Conservation (phyloP, 2,888 invertebrate species). For the Noctua fimbriata region DNA sequence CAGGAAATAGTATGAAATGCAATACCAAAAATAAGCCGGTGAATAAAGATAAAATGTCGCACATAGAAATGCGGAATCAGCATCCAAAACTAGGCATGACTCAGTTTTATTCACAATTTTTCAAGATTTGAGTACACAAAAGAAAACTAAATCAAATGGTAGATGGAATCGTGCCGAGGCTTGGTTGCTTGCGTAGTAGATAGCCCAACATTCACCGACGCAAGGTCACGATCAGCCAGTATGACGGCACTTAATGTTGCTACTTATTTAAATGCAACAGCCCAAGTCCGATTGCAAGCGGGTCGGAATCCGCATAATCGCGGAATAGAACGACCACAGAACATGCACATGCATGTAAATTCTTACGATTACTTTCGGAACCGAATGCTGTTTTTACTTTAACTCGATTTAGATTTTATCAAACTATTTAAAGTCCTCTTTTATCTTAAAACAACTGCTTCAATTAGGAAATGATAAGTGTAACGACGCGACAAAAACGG, state of each 20-base stretch:
- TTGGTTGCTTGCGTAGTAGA: constrained; percentile 62
- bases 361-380: constrained; percentile 16
- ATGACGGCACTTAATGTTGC: constrained; percentile 69
- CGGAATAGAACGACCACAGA: constrained; percentile 30
- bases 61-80: constrained; percentile 1
- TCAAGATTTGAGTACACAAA: constrained; percentile 42
- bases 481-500: constrained; percentile 2
- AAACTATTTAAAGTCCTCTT: constrained; percentile 3
- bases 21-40: background rate
- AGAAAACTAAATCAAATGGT: constrained; percentile 54
- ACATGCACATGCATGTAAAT: constrained; percentile 38
- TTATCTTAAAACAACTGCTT: constrained; percentile 42
- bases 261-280: constrained; percentile 74
- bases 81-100: background rate
- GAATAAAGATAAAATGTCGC: constrained; percentile 1
- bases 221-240: constrained; percentile 83
- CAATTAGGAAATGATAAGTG: constrained; percentile 32
- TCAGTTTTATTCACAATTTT: constrained; percentile 10
- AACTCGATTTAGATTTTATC: constrained; percentile 17
- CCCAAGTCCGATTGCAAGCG: constrained; percentile 48
- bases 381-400: background rate
- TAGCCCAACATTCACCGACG: constrained; percentile 62
- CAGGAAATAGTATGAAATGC: constrained; percentile 28
- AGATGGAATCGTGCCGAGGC: constrained; percentile 66
- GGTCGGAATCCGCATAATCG: constrained; percentile 45